phyloP scores from a whole-genome alignment of 2,113 vertebrate genomes.

The Galemys pyrenaicus region DNA sequence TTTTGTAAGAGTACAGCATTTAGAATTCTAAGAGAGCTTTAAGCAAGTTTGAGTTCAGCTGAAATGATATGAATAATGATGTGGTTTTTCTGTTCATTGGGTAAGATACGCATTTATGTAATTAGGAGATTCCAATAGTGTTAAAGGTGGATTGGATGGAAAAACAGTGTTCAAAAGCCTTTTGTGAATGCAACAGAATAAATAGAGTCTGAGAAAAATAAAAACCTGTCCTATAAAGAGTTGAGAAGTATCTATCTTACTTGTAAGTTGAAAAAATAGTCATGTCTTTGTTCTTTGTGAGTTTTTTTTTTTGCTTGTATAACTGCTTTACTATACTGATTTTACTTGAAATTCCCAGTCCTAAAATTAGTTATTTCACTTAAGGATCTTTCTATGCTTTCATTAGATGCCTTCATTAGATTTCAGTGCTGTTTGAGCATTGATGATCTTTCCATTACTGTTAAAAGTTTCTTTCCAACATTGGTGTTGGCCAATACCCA shows the following conservation, averaged over 20 bases:
- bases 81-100: constrained; percentile 67
- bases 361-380: constrained; percentile 21
- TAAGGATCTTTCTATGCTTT: neutral
- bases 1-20: constrained; percentile 73
- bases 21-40: constrained; percentile 71
- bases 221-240: neutral
- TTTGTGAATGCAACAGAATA: neutral
- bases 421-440: too few species aligned
- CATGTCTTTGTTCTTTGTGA: neutral
- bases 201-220: neutral
- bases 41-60: constrained; percentile 70
- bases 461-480: neutral
- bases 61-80: constrained; percentile 58
- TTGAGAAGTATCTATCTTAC: neutral
- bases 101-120: neutral
- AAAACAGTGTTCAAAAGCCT: constrained; percentile 38
- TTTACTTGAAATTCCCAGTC: constrained; percentile 36
- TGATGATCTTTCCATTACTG: neutral
- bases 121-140: neutral
- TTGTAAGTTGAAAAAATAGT: neutral
- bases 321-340: neutral
- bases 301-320: neutral
- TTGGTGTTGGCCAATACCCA: neutral
- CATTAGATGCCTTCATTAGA: too few species aligned
- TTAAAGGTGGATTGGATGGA: neutral